A percentile compares a stretch with the other conserved stretches of the same genome.
Conservation (phyloP, 1,140 invertebrate species). For the Orchesella cincta region DNA sequence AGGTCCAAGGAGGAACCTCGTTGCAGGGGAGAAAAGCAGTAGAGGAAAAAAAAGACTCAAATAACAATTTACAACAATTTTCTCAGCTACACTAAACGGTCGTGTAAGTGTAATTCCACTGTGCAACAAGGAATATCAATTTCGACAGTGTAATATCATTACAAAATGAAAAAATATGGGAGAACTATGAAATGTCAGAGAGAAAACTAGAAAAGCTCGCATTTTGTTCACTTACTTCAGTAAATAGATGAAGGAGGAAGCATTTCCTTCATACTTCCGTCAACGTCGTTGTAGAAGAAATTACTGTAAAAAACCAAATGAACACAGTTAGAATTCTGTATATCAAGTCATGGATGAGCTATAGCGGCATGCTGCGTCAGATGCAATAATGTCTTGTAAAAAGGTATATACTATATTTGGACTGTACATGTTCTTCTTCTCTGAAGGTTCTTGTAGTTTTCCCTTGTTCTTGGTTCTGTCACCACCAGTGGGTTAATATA, state of each 20-base stretch:
- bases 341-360: not conserved
- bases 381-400: not conserved
- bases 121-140: too few species aligned
- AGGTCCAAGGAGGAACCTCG: not conserved
- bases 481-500: slow-evolving; percentile 6
- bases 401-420: not conserved
- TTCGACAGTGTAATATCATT: not conserved
- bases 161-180: not conserved
- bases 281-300: not conserved
- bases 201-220: not conserved
- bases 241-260: not conserved
- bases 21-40: not conserved
- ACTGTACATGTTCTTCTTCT: not conserved
- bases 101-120: too few species aligned
- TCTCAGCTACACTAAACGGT: too few species aligned
- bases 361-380: too few species aligned
- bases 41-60: not conserved
- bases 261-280: slow-evolving; percentile 9
- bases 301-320: not conserved
- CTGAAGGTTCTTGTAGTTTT: not conserved
- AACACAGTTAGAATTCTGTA: not conserved
- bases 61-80: not conserved
- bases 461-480: not conserved
- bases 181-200: not conserved
- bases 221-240: not conserved